Conservation (phyloP, 2,888 invertebrate genomes). For the Drosophila niveifrons region DNA sequence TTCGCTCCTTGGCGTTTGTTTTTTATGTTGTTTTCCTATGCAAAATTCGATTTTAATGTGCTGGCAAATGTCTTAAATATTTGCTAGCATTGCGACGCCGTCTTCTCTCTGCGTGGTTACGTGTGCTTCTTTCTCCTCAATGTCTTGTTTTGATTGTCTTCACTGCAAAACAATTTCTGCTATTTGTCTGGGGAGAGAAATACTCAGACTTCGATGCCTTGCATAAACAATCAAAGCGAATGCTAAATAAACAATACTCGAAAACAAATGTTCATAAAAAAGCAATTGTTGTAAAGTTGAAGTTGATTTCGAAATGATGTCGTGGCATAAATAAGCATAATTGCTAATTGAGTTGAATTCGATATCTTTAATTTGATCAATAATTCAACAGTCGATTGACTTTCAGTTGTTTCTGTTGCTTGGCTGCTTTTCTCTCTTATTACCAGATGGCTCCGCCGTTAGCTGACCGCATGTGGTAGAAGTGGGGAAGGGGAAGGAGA, state of each 20-base stretch:
- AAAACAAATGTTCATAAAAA: not conserved
- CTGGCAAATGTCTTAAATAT: slow-evolving; percentile 71
- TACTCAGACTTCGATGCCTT: slow-evolving; percentile 22
- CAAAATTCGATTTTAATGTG: slow-evolving; percentile 79
- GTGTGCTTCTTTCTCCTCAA: not conserved
- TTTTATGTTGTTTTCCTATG: slow-evolving; percentile 64
- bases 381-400: slow-evolving; percentile 68
- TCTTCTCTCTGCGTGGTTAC: not conserved
- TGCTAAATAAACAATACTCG: slow-evolving; percentile 31
- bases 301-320: slow-evolving; percentile 8
- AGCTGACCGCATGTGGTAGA: slow-evolving; percentile 17
- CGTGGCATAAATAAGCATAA: slow-evolving; percentile 43
- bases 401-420: slow-evolving; percentile 5
- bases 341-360: slow-evolving; percentile 62
- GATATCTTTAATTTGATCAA: slow-evolving; percentile 65
- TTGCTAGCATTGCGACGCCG: slow-evolving; percentile 35
- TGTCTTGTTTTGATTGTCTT: slow-evolving; percentile 41
- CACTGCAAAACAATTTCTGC: slow-evolving; percentile 41
- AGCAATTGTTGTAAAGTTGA: slow-evolving; percentile 5
- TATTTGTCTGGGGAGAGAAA: slow-evolving; percentile 6
- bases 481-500: too few relatives aligned
- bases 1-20: slow-evolving; percentile 26
- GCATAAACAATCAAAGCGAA: slow-evolving; percentile 56
- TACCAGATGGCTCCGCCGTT: not conserved
- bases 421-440: not conserved